phyloP scores from a whole-genome alignment of 1,140 invertebrate genomes.

The Trichonephila inaurata region DNA sequence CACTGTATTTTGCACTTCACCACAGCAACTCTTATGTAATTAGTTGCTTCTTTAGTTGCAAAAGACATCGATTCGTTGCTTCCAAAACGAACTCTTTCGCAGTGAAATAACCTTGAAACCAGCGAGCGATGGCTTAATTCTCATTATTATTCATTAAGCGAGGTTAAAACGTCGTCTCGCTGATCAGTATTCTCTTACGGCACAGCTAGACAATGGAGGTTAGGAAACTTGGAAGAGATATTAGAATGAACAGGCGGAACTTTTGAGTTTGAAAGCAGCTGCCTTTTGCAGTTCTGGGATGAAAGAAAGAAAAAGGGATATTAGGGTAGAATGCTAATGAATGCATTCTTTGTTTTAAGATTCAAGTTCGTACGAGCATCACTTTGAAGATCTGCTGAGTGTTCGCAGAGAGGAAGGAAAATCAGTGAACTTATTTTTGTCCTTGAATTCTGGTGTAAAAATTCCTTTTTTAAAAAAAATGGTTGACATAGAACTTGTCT shows the following conservation, averaged over 20 bases:
- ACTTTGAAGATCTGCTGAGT: background rate
- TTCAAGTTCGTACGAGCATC: background rate
- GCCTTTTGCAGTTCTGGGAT: background rate
- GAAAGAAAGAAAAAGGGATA: background rate
- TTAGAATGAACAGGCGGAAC: slow-evolving; percentile 21
- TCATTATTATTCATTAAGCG: slow-evolving; percentile 6
- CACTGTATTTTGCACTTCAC: background rate
- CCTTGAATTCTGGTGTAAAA: too few relatives aligned
- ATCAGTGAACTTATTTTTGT: too few relatives aligned
- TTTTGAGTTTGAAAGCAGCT: background rate
- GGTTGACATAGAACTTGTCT: too few relatives aligned
- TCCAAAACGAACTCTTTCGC: background rate
- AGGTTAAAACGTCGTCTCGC: background rate
- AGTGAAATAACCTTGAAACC: background rate
- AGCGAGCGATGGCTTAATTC: background rate
- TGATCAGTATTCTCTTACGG: slow-evolving; percentile 23
- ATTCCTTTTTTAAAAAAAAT: too few relatives aligned
- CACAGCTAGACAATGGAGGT: slow-evolving; percentile 6
- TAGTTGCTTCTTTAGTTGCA: background rate
- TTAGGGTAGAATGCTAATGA: background rate
- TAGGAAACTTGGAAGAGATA: slow-evolving; percentile 5
- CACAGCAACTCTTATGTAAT: background rate
- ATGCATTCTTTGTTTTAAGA: background rate
- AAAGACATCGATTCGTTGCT: background rate
- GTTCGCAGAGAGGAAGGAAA: too few relatives aligned